Percentiles rank a stretch among this genome's conserved stretches.
Evolutionary conservation across 1,140 invertebrate species (phyloP).

Genomic region (Ceratina japonica): DNA sequence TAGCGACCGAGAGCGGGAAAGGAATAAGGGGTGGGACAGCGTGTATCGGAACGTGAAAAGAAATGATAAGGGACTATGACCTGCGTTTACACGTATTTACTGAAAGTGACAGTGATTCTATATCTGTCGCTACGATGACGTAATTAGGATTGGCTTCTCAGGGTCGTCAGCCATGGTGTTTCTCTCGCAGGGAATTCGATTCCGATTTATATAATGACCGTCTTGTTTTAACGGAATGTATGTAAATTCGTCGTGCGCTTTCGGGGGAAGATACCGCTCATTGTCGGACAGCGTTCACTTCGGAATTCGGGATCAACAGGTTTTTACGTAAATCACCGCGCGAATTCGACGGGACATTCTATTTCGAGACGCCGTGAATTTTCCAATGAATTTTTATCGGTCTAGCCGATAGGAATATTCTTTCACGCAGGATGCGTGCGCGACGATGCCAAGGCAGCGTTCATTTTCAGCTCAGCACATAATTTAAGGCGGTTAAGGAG

Average conservation of each 20-base stretch:
- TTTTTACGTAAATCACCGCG: too few relatives aligned
- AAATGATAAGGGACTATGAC: slow-evolving; percentile 56
- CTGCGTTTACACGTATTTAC: slow-evolving; percentile 54
- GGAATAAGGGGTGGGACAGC: neutral
- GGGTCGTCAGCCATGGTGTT: slow-evolving; percentile 45
- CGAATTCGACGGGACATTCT: neutral
- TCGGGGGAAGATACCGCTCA: too few relatives aligned
- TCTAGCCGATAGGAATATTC: neutral
- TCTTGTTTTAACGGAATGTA: slow-evolving; percentile 15
- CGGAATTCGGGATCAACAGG: too few relatives aligned
- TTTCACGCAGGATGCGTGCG: neutral
- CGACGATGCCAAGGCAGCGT: neutral
- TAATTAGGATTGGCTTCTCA: slow-evolving; percentile 55
- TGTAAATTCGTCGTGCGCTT: neutral
- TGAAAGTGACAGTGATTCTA: slow-evolving; percentile 65
- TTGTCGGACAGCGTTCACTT: neutral
- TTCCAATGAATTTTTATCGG: neutral
- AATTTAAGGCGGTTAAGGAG: slow-evolving; percentile 31
- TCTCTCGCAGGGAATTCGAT: slow-evolving; percentile 48
- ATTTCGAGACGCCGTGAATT: neutral
- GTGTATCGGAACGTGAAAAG: slow-evolving; percentile 25
- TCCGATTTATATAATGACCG: slow-evolving; percentile 28
- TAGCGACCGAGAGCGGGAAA: neutral
- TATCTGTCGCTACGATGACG: slow-evolving; percentile 58
- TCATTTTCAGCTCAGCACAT: slow-evolving; percentile 34